Conservation (phyloP, 1,140 invertebrate species). For the Chymomyza costata region DNA sequence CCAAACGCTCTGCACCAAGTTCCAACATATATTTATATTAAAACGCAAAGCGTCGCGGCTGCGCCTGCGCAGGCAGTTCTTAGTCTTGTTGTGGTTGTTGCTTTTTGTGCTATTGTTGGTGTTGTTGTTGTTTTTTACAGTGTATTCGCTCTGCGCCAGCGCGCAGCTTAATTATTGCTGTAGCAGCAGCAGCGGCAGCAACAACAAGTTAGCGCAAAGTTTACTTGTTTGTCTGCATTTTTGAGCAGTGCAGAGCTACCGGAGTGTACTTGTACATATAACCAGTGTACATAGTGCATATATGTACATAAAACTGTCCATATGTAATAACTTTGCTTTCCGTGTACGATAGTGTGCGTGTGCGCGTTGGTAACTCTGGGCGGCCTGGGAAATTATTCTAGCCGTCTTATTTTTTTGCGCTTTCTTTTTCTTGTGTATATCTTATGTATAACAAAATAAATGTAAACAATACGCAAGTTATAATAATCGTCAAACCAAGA, state of each 20-base stretch:
- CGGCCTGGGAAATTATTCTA: constrained; percentile 14
- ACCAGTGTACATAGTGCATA: too few relatives aligned
- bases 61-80: constrained; percentile 41
- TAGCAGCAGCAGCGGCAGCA: constrained; percentile 1
- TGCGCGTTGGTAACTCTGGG: constrained; percentile 8
- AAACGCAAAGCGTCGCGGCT: constrained; percentile 30
- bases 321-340: constrained; percentile 8
- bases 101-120: constrained; percentile 18
- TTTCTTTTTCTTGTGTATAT: constrained; percentile 59
- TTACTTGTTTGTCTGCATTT: constrained; percentile 70
- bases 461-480: constrained; percentile 40
- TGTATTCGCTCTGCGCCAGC: constrained; percentile 18
- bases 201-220: constrained; percentile 24
- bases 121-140: constrained; percentile 34
- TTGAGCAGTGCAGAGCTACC: constrained; percentile 19
- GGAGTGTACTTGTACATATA: too few relatives aligned
- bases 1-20: constrained; percentile 19
- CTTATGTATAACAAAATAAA: constrained; percentile 46
- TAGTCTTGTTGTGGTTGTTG: constrained; percentile 7
- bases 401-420: constrained; percentile 27
- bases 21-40: constrained; percentile 3
- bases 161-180: constrained; percentile 56
- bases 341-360: constrained; percentile 1
- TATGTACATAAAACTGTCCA: too few relatives aligned
- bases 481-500: constrained; percentile 2